phyloP scores from a whole-genome alignment of 2,888 invertebrate genomes.

The Trichacis sp. region DNA sequence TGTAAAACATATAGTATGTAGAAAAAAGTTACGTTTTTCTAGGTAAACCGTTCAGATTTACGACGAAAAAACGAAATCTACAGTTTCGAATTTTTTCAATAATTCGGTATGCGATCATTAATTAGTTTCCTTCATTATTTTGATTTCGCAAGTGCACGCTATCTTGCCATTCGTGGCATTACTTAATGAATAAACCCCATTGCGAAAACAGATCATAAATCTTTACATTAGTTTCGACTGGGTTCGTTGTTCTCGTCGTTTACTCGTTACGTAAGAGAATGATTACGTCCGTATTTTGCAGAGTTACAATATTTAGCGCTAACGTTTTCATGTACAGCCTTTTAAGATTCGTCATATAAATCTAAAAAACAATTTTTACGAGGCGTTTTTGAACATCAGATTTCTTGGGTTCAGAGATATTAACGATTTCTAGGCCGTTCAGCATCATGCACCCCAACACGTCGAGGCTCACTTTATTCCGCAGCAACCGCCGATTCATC shows the following conservation, averaged over 20 bases:
- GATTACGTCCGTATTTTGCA: neutral
- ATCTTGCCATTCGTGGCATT: neutral
- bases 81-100: neutral
- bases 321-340: too few relatives aligned
- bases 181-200: neutral
- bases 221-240: neutral
- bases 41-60: too few relatives aligned
- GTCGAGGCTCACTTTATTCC: constrained; percentile 58
- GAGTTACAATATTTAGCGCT: too few relatives aligned
- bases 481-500: constrained; percentile 60
- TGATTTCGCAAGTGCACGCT: neutral
- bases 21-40: neutral
- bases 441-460: constrained; percentile 40
- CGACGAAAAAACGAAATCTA: too few relatives aligned
- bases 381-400: too few relatives aligned
- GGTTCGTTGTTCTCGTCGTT: neutral
- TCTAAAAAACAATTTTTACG: too few relatives aligned
- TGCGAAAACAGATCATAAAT: neutral
- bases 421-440: constrained; percentile 14
- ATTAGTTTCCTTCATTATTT: neutral
- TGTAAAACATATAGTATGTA: constrained; percentile 18
- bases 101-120: neutral
- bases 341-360: too few relatives aligned
- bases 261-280: neutral
- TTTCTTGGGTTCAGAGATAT: too few relatives aligned